Percentiles rank a stretch among this genome's conserved stretches.
These are phyloP conservation scores for Stigmatopora nigra DNA, from an alignment of 2,113 vertebrate species.

Conservation along the genomic window DNA sequence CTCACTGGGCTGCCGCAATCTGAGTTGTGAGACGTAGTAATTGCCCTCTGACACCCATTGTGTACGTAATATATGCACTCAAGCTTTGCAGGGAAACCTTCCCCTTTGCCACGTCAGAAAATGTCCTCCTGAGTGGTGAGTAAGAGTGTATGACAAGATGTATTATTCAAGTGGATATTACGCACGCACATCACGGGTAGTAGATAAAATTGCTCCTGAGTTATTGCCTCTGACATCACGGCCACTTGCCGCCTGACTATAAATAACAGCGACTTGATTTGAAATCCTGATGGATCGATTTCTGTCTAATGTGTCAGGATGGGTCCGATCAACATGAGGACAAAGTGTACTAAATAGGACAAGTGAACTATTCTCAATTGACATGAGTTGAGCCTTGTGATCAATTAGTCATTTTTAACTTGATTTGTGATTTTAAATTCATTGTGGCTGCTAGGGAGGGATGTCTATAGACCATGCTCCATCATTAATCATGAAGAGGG, in stretches of 20 bases:
- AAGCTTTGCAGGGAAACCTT: constrained; percentile 26
- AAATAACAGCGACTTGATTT: background rate
- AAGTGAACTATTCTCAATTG: constrained; percentile 11
- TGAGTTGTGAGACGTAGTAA: too few species aligned
- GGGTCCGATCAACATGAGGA: background rate
- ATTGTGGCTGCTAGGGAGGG: constrained; percentile 1
- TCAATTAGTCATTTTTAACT: constrained; percentile 46
- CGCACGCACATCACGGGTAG: constrained; percentile 3
- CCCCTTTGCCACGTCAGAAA: constrained; percentile 13
- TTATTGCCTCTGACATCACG: background rate
- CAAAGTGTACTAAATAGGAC: constrained; percentile 28
- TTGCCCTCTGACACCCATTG: too few species aligned
- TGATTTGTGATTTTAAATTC: constrained; percentile 18
- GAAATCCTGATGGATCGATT: background rate
- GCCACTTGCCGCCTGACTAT: background rate
- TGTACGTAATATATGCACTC: too few species aligned
- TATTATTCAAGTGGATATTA: background rate
- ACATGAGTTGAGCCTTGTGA: constrained; percentile 15
- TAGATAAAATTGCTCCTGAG: background rate
- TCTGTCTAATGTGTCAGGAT: background rate
- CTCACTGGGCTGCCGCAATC: too few species aligned
- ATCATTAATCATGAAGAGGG: constrained; percentile 42
- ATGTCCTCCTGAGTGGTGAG: constrained; percentile 6
- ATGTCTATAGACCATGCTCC: background rate
- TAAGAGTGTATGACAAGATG: constrained; percentile 10